Base-by-base conservation (phyloP, 2,888 invertebrate genomes). In the Exephanes ischioxanthus region DNA sequence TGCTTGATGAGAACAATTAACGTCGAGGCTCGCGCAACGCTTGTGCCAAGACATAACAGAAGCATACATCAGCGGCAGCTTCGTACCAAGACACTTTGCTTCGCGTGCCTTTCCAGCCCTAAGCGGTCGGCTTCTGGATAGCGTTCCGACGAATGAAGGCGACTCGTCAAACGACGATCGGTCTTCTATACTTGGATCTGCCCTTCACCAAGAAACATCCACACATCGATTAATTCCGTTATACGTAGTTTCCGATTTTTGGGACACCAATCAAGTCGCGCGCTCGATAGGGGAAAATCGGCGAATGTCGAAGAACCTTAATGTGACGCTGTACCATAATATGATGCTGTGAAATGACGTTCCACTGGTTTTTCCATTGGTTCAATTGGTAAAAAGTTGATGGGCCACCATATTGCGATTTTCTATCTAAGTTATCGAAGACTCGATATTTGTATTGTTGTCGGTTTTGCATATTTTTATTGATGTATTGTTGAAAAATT, bases 1-100 rank as follows among this genome's bases (percentile, higher is more conserved):
- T 72, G 55, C 70, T 85, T 86, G 84, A 88, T 86, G 81, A 86
- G 79, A 87, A 80, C 85, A 88, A 87, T 86, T 88, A 88, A 87
- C 77, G 82, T 85, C 80, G 82, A 71, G 81, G 71, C 80, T 68
- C 84, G 85, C 83, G 84, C 79, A 80, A 84, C 82, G 84, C 80
- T 84, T 84, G 79, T 82, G 67, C 41, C 26, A 45, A 73, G 41
- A 55, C 72, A 80, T 37, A 73, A 73, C 80, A 72, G 73, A 80
- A 67, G 73, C 53, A 71, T 68, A 70, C 61, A 71, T 33, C 41
- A 79, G 70, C 22, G 33, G 33, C 73, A 67, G 67, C 82, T 79
- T 83, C 77, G 66, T 48, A 33, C 45, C 51, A 63, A 79, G 71
- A 79, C 61, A 72, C 79, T 79, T 48, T 37, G 51, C 51, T 61